phyloP scores from a whole-genome alignment of 1,140 invertebrate species.

The Drosophila pallidifrons region DNA sequence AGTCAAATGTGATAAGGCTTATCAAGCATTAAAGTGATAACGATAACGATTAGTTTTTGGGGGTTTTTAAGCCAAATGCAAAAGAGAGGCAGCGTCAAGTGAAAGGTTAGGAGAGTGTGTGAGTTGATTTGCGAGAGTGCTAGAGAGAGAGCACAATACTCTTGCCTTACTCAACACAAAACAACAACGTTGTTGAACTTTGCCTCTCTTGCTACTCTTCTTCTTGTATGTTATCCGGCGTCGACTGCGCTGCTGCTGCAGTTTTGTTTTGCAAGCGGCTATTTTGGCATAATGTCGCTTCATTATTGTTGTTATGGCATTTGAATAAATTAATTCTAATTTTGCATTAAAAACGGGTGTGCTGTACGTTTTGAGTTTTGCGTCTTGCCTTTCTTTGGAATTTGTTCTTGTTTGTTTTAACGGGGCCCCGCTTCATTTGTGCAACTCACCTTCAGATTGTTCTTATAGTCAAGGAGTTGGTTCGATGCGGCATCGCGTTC shows the following conservation, averaged over 20 bases:
- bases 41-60: conserved; percentile 24
- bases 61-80: conserved; percentile 5
- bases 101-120: conserved; percentile 4
- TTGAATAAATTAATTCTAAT: conserved; percentile 4
- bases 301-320: conserved; percentile 5
- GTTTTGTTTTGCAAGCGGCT: conserved; percentile 1
- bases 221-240: conserved; percentile 3
- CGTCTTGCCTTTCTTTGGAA: conserved; percentile 12
- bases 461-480: conserved; percentile 89
- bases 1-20: conserved; percentile 5
- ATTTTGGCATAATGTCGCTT: conserved; percentile 30
- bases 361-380: not conserved
- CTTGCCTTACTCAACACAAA: conserved; percentile 12
- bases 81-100: not conserved
- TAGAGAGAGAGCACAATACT: conserved; percentile 4
- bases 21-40: conserved; percentile 2
- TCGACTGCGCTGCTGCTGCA: conserved; percentile 11
- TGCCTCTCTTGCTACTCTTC: conserved; percentile 3
- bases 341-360: not conserved
- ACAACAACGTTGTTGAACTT: conserved; percentile 40
- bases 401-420: conserved; percentile 2
- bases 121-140: not conserved
- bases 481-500: conserved; percentile 88
- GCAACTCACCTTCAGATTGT: conserved; percentile 87
- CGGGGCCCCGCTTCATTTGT: conserved; percentile 5